Base-by-base conservation (phyloP, 2,113 vertebrate species). In the Rhizomys pruinosus region DNA sequence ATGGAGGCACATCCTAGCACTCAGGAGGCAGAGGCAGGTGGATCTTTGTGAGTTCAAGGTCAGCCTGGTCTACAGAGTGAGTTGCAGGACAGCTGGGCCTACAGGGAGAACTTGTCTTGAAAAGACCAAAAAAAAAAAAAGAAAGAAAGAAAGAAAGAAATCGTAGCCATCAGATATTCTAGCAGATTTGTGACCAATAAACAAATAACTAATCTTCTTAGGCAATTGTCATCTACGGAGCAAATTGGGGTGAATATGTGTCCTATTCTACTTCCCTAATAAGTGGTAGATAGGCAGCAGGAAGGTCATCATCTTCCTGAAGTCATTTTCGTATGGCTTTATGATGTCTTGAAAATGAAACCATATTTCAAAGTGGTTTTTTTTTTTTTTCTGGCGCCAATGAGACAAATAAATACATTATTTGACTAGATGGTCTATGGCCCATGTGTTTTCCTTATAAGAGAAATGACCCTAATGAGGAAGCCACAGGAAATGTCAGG, bases 251-350 rank as follows among this genome's bases (percentile, higher is more conserved):
- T 84, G 27, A 90, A 37, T 71, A 74, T 44, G 59, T 76, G 52
- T 80, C 77, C 42, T 87, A 23, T 77, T 22, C 69, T 12, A 59
- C 10, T 81, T 84, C n/a, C 12, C 55, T 64, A 77, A 86, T 74
- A 82, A 93, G 91, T 63, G 8, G 25, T 22, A 68, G 79, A 13
- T 55, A 25, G 4, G 69, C 68, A 90, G 52, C 23, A 92, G 88
- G 39, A 94, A 91, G 63, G 44, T 27, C 79, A 12, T 44, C 55
- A 32, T 85, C 16, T 77, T 90, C 73, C 37, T 82, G 42, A 23
- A 86, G 85, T 90, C 42, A 90, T 87, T 92, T 88, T 91, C 66
- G 78, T 44, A 22, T 47, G 7, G 25, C 76, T 66, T 94, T 81
- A 72, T 32, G 15, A 47, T 2, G 89, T 20, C 42, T 42, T 93